Percentiles rank a stretch among this genome's conserved stretches.
Evolutionary conservation across 2,113 vertebrate species (phyloP).

Genomic region (Semicossyphus pulcher): DNA sequence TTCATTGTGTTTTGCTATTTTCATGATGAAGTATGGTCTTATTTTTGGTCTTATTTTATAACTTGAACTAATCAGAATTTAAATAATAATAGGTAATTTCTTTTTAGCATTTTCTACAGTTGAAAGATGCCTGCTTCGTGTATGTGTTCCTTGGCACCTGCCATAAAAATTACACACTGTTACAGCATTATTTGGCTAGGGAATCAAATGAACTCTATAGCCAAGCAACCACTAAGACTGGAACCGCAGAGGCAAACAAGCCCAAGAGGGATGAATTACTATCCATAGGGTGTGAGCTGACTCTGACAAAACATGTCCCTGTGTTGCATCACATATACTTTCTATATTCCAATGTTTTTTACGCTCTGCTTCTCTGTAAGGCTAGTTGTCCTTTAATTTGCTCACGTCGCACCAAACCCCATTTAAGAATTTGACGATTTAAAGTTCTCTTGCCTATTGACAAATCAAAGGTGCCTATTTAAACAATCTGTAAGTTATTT

Average conservation of each 20-base stretch:
- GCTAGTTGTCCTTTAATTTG: too few relatives aligned
- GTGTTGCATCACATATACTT: background rate
- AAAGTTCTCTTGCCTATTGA: too few relatives aligned
- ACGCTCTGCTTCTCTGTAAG: background rate
- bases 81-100: too few relatives aligned
- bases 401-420: background rate
- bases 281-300: background rate
- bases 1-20: too few relatives aligned
- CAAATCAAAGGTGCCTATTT: too few relatives aligned
- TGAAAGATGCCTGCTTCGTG: background rate
- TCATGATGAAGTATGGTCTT: too few relatives aligned
- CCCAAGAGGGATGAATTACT: conserved; percentile 1
- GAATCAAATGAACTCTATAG: conserved; percentile 2
- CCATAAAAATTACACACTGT: background rate
- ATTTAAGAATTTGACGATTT: background rate
- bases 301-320: background rate
- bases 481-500: too few relatives aligned
- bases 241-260: conserved; percentile 12
- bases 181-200: conserved; percentile 19
- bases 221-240: conserved; percentile 45
- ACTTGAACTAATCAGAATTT: too few relatives aligned
- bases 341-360: background rate
- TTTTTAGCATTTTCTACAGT: background rate
- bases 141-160: background rate
- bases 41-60: too few relatives aligned